A percentile compares a stretch with the other conserved stretches of the same genome.
phyloP scores from a whole-genome alignment of 2,797 vertebrate species.

The Lagocephalus sceleratus region DNA sequence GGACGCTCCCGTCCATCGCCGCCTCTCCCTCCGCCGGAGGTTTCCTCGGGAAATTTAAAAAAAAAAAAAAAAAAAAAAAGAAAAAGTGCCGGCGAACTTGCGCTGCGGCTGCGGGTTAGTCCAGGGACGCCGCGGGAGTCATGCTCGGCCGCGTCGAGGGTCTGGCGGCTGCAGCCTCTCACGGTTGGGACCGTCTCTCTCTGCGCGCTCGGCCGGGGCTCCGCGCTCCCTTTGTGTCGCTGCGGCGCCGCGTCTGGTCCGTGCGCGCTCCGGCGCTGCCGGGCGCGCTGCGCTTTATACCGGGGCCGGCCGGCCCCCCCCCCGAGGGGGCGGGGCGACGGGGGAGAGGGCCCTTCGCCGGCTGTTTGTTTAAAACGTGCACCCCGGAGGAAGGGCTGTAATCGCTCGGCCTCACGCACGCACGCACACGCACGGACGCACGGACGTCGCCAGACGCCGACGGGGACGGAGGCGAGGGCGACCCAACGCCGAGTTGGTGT shows the following conservation, averaged over 20 bases:
- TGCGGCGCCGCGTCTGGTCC: constrained; percentile 5
- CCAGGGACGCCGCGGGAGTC: constrained; percentile 35
- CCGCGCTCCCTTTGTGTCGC: constrained; percentile 20
- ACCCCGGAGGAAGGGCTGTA: constrained; percentile 51
- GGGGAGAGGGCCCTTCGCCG: constrained; percentile 43
- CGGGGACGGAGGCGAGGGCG: too few species aligned
- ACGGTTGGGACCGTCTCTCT: too few species aligned
- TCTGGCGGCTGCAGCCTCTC: too few species aligned
- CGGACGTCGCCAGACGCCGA: too few species aligned
- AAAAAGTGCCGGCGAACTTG: constrained; percentile 52
- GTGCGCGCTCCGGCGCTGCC: constrained; percentile 6
- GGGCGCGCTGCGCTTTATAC: constrained; percentile 77
- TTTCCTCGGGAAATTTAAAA: too few species aligned
- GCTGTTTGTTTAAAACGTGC: constrained; percentile 74
- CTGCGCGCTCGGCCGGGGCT: not conserved
- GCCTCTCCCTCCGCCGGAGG: constrained; percentile 10
- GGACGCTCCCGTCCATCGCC: constrained; percentile 59
- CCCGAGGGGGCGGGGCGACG: constrained; percentile 44
- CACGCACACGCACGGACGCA: constrained; percentile 7
- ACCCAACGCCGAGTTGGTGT: too few species aligned
- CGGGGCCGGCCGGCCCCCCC: constrained; percentile 64
- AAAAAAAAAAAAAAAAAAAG: too few species aligned
- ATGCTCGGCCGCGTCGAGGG: constrained; percentile 22
- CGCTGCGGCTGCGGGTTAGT: constrained; percentile 29
- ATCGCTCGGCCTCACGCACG: constrained; percentile 28